These are phyloP conservation scores for Callipepla squamata DNA, from an alignment of 2,113 vertebrate genomes.

Conservation along the genomic window DNA sequence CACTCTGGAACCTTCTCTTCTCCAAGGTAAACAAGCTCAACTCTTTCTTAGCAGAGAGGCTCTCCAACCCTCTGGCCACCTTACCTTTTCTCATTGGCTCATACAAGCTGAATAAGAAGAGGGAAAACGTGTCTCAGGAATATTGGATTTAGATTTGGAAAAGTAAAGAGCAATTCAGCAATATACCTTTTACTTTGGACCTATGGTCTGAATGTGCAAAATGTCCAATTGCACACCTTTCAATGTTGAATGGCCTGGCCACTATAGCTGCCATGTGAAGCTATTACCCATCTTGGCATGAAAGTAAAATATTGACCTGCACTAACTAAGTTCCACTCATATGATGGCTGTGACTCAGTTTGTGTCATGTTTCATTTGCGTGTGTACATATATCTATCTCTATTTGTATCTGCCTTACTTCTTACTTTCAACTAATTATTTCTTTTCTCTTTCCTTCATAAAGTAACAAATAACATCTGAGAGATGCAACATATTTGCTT, in stretches of 20 bases:
- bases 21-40: too few species aligned
- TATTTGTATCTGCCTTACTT: background rate
- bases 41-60: too few species aligned
- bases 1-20: too few species aligned
- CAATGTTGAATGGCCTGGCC: background rate
- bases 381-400: background rate
- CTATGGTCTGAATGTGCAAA: accelerated
- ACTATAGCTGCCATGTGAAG: background rate
- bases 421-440: background rate
- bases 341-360: accelerated
- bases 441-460: background rate
- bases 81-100: background rate
- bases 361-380: accelerated
- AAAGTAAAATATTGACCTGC: accelerated
- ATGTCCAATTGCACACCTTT: background rate
- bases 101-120: background rate
- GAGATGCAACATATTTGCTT: background rate
- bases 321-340: accelerated
- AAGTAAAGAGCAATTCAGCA: background rate
- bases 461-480: background rate
- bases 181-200: background rate
- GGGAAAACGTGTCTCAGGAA: background rate
- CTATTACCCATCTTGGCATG: background rate
- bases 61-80: too few species aligned
- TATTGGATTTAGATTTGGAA: background rate